phyloP scores from a whole-genome alignment of 2,888 invertebrate genomes.

The Nephrotoma flavescens region DNA sequence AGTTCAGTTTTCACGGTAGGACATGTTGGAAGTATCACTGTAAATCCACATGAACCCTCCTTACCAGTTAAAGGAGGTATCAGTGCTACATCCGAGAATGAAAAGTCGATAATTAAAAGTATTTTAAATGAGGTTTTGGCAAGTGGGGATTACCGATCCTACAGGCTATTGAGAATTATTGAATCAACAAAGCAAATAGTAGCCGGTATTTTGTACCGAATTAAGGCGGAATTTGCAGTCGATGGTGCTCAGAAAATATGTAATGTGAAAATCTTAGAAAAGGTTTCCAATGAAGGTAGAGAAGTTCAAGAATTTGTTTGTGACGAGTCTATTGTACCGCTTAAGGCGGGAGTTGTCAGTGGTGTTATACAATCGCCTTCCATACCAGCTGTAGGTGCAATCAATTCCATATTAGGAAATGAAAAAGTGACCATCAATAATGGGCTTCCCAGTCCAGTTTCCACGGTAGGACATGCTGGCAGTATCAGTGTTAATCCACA shows the following conservation, averaged over 20 bases:
- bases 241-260: conserved; percentile 27
- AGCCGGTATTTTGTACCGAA: conserved; percentile 38
- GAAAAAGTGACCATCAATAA: too few relatives aligned
- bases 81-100: too few relatives aligned
- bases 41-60: neutral
- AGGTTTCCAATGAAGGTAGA: neutral
- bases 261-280: neutral
- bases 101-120: neutral
- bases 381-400: neutral
- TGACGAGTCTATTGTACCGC: neutral
- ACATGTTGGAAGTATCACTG: neutral
- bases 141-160: too few relatives aligned
- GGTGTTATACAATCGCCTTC: neutral
- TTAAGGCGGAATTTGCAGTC: conserved; percentile 41
- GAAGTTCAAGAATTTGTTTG: neutral
- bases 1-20: neutral
- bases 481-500: too few relatives aligned
- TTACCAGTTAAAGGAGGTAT: too few relatives aligned
- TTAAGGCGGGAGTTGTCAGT: neutral
- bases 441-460: too few relatives aligned
- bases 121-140: neutral
- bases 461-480: too few relatives aligned
- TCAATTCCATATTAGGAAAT: neutral
- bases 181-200: conserved; percentile 37
- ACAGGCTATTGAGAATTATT: conserved; percentile 21